Evolutionary conservation across 1,140 invertebrate genomes (phyloP).

Genomic region (Procambarus virginalis): DNA sequence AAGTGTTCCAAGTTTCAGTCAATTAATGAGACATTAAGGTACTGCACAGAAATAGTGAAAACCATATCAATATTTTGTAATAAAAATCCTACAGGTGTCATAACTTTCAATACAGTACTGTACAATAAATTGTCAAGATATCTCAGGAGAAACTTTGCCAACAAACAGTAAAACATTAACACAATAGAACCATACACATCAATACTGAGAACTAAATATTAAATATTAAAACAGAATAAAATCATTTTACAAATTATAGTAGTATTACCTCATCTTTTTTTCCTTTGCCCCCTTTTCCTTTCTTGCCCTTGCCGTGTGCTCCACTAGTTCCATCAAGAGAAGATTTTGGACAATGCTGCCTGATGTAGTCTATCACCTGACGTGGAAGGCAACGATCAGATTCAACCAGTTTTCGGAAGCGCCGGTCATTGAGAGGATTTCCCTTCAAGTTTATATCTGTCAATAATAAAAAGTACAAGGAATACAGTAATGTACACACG

Average conservation of each 20-base stretch:
- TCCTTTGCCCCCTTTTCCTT: constrained; percentile 46
- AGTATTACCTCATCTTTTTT: constrained; percentile 51
- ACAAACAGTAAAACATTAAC: no score
- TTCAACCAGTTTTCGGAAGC: constrained; percentile 83
- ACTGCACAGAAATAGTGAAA: no score
- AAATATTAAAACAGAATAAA: not conserved
- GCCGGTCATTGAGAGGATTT: constrained; percentile 83
- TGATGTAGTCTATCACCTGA: constrained; percentile 82
- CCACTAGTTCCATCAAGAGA: constrained; percentile 3
- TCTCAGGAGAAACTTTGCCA: no score
- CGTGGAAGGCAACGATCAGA: constrained; percentile 79
- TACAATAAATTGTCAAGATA: no score
- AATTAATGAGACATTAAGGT: no score
- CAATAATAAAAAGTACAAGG: constrained; percentile 1
- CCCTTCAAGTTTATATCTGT: constrained; percentile 79
- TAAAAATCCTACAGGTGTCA: no score
- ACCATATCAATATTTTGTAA: no score
- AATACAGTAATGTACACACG: not conserved
- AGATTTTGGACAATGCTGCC: constrained; percentile 76
- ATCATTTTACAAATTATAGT: not conserved
- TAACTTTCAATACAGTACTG: no score
- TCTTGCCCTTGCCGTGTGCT: constrained; percentile 28
- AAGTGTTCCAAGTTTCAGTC: no score
- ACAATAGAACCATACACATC: not conserved
- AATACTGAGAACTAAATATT: not conserved